Evolutionary conservation across 2,888 invertebrate genomes (phyloP).

Genomic region (Drosophila diplacantha): DNA sequence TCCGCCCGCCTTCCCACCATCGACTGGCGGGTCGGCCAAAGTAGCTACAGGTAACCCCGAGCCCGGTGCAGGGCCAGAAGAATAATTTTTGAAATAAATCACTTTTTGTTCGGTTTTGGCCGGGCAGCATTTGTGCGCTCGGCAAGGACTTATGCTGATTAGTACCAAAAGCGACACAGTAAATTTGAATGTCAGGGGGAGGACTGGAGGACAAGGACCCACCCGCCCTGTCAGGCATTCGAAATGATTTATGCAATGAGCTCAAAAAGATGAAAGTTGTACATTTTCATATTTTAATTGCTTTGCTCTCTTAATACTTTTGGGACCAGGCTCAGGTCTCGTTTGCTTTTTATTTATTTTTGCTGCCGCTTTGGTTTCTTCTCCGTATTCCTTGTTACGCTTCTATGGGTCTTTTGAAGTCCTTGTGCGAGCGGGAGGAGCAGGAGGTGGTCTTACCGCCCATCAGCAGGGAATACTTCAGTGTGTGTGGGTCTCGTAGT

Average conservation of each 20-base stretch:
- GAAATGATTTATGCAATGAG: conserved; percentile 72
- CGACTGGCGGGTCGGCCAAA: conserved; percentile 27
- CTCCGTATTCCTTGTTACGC: conserved; percentile 52
- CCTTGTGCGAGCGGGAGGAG: conserved; percentile 30
- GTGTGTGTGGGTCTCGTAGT: conserved; percentile 61
- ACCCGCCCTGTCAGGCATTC: conserved; percentile 54
- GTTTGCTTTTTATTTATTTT: conserved; percentile 42
- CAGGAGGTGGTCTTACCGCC: conserved; percentile 13
- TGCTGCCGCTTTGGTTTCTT: conserved; percentile 31
- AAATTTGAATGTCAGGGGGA: conserved; percentile 56
- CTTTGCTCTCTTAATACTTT: conserved; percentile 73
- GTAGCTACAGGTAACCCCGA: conserved; percentile 62
- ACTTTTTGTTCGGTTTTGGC: conserved; percentile 48
- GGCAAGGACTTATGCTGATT: conserved; percentile 70
- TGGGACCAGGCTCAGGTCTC: conserved; percentile 61
- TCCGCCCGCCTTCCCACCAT: neutral
- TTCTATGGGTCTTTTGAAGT: conserved; percentile 70
- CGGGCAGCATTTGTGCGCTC: conserved; percentile 47
- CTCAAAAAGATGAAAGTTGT: conserved; percentile 73
- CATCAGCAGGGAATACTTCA: conserved; percentile 27
- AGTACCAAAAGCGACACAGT: conserved; percentile 69
- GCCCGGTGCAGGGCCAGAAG: conserved; percentile 36
- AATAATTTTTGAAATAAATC: conserved; percentile 60
- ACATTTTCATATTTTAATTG: conserved; percentile 75
- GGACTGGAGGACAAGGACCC: conserved; percentile 1